Evolutionary conservation across 2,113 vertebrate genomes (phyloP).

Genomic region (Cranoglanis bouderius): DNA sequence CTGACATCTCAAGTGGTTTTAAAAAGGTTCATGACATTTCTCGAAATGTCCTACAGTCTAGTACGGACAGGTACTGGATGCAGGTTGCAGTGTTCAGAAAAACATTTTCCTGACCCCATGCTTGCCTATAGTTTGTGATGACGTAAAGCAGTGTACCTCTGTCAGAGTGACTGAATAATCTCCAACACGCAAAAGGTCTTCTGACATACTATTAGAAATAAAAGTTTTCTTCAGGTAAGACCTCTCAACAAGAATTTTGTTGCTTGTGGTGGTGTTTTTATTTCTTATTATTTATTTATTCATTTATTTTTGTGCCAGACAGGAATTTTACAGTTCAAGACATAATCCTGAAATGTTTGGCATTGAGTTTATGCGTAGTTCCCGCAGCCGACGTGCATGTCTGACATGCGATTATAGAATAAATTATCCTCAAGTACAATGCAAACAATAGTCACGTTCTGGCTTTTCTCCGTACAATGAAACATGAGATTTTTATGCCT

Average conservation of each 20-base stretch:
- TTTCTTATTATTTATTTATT: too few species aligned
- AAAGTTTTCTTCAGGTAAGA: not conserved
- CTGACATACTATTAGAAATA: not conserved
- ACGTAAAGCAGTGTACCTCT: not conserved
- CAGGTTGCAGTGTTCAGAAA: not conserved
- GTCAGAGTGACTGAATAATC: not conserved
- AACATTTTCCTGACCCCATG: not conserved
- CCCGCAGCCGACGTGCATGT: not conserved
- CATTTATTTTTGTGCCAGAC: not conserved
- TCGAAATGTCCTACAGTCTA: slow-evolving; percentile 55
- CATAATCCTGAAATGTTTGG: not conserved
- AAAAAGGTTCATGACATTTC: slow-evolving; percentile 49
- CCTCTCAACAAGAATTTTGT: not conserved
- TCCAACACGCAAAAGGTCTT: not conserved
- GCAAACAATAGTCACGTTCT: not conserved
- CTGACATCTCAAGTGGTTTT: slow-evolving; percentile 3
- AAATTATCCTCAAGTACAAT: not conserved
- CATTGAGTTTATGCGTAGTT: not conserved
- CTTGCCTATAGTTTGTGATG: too few species aligned
- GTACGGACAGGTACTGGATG: not conserved
- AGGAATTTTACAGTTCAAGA: not conserved
- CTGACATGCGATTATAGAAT: not conserved
- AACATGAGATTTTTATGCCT: not conserved
- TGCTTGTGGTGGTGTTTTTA: not conserved
- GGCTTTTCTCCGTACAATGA: not conserved